These are phyloP conservation scores for Glaucopsyche alexis DNA, from an alignment of 2,888 invertebrate genomes.

Conservation along the genomic window DNA sequence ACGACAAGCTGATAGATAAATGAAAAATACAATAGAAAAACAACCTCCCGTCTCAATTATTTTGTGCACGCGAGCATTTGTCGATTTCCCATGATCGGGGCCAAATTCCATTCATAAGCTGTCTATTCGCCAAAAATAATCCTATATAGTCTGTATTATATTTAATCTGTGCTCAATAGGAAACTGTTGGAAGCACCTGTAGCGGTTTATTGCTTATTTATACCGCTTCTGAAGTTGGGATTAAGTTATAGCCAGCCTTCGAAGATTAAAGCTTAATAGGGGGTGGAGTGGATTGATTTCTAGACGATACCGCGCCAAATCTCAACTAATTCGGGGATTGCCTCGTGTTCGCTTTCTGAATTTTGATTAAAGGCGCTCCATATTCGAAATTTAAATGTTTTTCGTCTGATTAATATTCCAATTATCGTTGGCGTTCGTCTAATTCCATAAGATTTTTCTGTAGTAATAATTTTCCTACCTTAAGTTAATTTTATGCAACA, in stretches of 20 bases:
- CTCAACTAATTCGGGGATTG: conserved; percentile 59
- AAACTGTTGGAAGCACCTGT: conserved; percentile 69
- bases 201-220: conserved; percentile 78
- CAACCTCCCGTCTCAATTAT: conserved; percentile 65
- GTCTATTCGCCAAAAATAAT: conserved; percentile 45
- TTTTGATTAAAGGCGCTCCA: conserved; percentile 46
- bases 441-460: not conserved
- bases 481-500: conserved; percentile 8
- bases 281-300: conserved; percentile 75
- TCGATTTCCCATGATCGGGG: conserved; percentile 63
- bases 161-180: conserved; percentile 57
- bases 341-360: conserved; percentile 46
- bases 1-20: conserved; percentile 56
- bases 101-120: conserved; percentile 35
- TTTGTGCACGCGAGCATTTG: conserved; percentile 68
- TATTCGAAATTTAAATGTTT: conserved; percentile 29
- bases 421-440: not conserved
- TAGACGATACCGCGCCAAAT: conserved; percentile 62
- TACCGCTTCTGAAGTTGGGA: conserved; percentile 72
- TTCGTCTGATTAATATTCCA: conserved; percentile 19
- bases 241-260: conserved; percentile 77
- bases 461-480: not conserved
- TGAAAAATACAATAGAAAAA: conserved; percentile 56
- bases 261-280: conserved; percentile 77
- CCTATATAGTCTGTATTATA: conserved; percentile 54